A percentile compares a stretch with the other conserved stretches of the same genome.
Conservation (phyloP, 2,888 invertebrate genomes). For the Tenthredo amoena region DNA sequence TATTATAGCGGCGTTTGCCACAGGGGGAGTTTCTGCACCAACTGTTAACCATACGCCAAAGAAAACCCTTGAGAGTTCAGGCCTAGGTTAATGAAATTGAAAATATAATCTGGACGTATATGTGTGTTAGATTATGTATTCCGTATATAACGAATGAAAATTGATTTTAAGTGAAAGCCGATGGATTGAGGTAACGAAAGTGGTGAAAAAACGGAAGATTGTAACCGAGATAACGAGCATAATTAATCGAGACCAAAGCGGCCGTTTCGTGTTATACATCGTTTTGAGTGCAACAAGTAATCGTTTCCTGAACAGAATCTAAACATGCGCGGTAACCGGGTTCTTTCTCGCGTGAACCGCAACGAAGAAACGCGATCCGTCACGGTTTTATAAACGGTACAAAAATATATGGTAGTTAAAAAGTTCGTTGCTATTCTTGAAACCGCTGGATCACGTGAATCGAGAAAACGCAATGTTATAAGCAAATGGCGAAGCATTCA, state of each 20-base stretch:
- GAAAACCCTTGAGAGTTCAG: background rate
- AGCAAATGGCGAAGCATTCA: background rate
- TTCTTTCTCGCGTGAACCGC: constrained; percentile 38
- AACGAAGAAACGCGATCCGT: constrained; percentile 42
- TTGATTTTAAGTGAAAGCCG: background rate
- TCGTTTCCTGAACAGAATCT: constrained; percentile 49
- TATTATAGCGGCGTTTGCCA: constrained; percentile 7
- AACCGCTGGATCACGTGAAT: constrained; percentile 18
- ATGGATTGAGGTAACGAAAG: background rate
- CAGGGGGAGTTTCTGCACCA: background rate
- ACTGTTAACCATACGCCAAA: constrained; percentile 4
- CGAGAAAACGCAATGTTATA: constrained; percentile 1
- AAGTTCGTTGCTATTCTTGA: background rate
- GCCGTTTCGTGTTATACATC: constrained; percentile 22
- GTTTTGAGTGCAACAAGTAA: constrained; percentile 50
- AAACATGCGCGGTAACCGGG: constrained; percentile 28
- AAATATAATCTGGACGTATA: background rate
- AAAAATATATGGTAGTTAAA: constrained; percentile 19
- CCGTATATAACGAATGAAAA: too few relatives aligned
- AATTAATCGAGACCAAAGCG: constrained; percentile 24
- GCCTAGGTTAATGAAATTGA: background rate
- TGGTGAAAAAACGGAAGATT: constrained; percentile 1
- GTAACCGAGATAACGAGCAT: constrained; percentile 11
- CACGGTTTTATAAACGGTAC: constrained; percentile 39
- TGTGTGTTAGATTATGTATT: background rate